Evolutionary conservation across 2,113 vertebrate species (phyloP).

Genomic region (Desmodus rotundus): DNA sequence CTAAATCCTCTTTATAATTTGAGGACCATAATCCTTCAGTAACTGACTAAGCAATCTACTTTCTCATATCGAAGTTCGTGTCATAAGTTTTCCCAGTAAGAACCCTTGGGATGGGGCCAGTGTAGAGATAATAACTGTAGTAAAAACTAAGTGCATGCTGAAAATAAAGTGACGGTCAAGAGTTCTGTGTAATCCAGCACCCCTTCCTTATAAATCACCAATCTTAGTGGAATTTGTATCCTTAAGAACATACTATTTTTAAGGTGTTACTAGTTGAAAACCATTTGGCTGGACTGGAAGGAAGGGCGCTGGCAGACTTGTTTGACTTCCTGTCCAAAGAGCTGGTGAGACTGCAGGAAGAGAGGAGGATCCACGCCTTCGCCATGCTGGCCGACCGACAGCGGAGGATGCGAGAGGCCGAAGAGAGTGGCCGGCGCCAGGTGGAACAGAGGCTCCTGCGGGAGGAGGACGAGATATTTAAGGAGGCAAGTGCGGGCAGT

Average conservation of each 20-base stretch:
- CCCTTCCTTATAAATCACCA: background rate
- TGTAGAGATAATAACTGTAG: background rate
- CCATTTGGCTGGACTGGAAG: constrained; percentile 80
- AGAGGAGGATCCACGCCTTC: constrained; percentile 90
- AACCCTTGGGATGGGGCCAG: background rate
- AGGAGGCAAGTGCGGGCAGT: constrained; percentile 81
- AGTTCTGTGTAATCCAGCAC: background rate
- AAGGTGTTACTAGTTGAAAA: constrained; percentile 82
- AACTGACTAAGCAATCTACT: background rate
- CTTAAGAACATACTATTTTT: background rate
- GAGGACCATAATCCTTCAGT: background rate
- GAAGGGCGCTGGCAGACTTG: constrained; percentile 81
- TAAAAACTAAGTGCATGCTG: background rate
- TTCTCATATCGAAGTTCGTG: background rate
- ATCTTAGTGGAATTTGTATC: background rate
- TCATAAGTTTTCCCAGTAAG: background rate
- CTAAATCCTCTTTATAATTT: background rate
- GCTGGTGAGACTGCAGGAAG: constrained; percentile 90
- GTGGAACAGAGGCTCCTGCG: constrained; percentile 84
- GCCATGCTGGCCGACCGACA: constrained; percentile 89
- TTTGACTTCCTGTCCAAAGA: constrained; percentile 94
- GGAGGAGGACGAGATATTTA: constrained; percentile 93
- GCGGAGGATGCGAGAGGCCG: constrained; percentile 87
- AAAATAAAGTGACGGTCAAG: background rate
- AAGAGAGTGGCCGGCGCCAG: constrained; percentile 92